Conservation (phyloP, 1,140 invertebrate genomes). For the Chelonus insularis region DNA sequence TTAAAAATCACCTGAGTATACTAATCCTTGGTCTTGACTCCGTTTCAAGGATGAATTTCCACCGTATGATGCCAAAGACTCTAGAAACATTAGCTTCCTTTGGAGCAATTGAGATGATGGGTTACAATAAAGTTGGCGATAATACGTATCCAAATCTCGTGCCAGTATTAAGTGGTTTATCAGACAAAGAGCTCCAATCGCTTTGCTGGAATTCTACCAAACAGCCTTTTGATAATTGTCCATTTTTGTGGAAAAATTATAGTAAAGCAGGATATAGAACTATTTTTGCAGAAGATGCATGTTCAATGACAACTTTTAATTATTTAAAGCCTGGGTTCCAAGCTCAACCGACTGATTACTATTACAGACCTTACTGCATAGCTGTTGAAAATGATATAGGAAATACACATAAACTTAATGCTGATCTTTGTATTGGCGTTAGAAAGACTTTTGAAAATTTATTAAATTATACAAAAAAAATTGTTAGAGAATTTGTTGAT, state of each 20-base stretch:
- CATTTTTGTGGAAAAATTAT: slow-evolving; percentile 65
- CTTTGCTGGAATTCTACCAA: slow-evolving; percentile 62
- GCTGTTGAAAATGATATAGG: slow-evolving; percentile 57
- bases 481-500: slow-evolving; percentile 58
- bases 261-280: slow-evolving; percentile 61
- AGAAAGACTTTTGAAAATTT: slow-evolving; percentile 55
- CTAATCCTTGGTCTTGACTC: slow-evolving; percentile 85
- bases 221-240: slow-evolving; percentile 64
- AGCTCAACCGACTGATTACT: slow-evolving; percentile 64
- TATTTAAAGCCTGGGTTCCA: slow-evolving; percentile 63
- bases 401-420: slow-evolving; percentile 56
- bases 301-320: slow-evolving; percentile 63
- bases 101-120: slow-evolving; percentile 70
- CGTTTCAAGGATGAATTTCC: slow-evolving; percentile 82
- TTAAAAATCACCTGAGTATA: slow-evolving; percentile 62
- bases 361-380: slow-evolving; percentile 60
- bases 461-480: slow-evolving; percentile 55
- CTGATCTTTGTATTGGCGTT: slow-evolving; percentile 61
- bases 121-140: slow-evolving; percentile 82
- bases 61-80: slow-evolving; percentile 79
- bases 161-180: slow-evolving; percentile 71
- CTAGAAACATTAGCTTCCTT: slow-evolving; percentile 65
- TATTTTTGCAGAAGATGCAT: slow-evolving; percentile 63
- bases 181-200: slow-evolving; percentile 64
- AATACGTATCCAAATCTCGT: slow-evolving; percentile 85